Base-by-base conservation (phyloP, 2,888 invertebrate genomes). In the Ophioninae sp. region DNA sequence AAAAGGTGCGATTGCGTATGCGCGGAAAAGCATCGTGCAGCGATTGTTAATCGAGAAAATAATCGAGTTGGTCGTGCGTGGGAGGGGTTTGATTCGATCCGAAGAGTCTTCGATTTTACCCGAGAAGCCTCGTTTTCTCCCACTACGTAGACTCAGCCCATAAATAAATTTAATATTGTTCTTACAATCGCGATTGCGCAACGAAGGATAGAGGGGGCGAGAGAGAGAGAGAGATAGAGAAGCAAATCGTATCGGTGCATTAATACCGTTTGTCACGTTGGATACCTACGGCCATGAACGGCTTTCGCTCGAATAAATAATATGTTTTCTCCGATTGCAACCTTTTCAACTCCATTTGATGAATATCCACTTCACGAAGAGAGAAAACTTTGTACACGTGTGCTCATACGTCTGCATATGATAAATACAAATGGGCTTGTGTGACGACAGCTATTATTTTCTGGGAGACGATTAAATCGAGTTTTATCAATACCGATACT, bases 131-230 rank as follows among this genome's bases (percentile, higher is more conserved):
- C 83, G 64, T 79, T 84, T 68, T 76, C 81, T 68, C 79, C 78
- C 75, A 67, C 67, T 85, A 78, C 85, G 78, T 77, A 74, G 44
- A 23, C 51, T 76, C 85, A 86, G 79, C 86, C 86, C 86, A 89
- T 88, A 88, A 88, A 89, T 89, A 88, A 88, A 90, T 88, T 88
- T 88, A 90, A 90, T 88, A 90, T 89, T 89, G 88, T 88, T 88
- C 88, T 88, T 89, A 88, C 87, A 89, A 86, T 85, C 81, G 23
- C 71, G 87, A 88, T 89, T 89, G 89, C 87, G 87, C 88, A 89
- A 89, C 86, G 86, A 87, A 87, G 41, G 7, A 22, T 56, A 41
- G 41, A 76, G 39, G 23, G 23, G 23, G 30, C n/a, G 30, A 68
- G 41, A 59, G 67, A 76, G 68, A 77, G 58, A 65, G 65, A 39